A percentile compares a stretch with the other conserved stretches of the same genome.
Evolutionary conservation across 64 coral and sea anemone species (phyloP).

Genomic region (Anthopleura sola): DNA sequence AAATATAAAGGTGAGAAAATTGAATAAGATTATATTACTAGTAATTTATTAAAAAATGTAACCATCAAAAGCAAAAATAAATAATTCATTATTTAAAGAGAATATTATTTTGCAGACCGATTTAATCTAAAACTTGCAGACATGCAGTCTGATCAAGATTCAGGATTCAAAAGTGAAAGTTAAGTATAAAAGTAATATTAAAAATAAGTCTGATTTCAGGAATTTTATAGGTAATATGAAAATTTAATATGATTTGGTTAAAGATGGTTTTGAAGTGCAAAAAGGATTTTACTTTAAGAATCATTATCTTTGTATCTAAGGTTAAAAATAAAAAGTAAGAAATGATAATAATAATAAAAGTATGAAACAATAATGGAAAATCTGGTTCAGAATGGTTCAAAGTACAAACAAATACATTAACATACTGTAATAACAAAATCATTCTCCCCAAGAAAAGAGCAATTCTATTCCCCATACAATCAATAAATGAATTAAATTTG

Average conservation of each 20-base stretch:
- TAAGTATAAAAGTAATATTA: neutral
- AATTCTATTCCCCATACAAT: neutral
- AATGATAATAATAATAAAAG: neutral
- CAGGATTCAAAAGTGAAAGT: neutral
- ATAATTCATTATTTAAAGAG: neutral
- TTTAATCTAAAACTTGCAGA: no score
- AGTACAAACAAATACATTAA: neutral
- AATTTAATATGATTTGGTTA: neutral
- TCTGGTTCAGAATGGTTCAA: neutral
- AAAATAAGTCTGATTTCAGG: neutral
- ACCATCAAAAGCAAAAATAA: neutral
- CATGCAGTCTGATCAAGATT: neutral
- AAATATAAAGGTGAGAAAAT: no score
- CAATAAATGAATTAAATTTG: neutral
- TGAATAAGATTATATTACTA: no score
- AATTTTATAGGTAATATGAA: neutral
- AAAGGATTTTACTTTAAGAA: no score
- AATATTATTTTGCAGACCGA: no score
- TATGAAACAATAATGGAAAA: neutral
- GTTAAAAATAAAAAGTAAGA: neutral
- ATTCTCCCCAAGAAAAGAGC: neutral
- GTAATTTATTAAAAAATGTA: no score
- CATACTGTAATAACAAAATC: neutral
- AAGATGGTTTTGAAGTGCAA: neutral
- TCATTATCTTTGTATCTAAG: no score